Evolutionary conservation across 2,797 vertebrate genomes (phyloP), one percentile per base, ranked within the genome.

Genomic region (Neopelma chrysocephalum): DNA sequence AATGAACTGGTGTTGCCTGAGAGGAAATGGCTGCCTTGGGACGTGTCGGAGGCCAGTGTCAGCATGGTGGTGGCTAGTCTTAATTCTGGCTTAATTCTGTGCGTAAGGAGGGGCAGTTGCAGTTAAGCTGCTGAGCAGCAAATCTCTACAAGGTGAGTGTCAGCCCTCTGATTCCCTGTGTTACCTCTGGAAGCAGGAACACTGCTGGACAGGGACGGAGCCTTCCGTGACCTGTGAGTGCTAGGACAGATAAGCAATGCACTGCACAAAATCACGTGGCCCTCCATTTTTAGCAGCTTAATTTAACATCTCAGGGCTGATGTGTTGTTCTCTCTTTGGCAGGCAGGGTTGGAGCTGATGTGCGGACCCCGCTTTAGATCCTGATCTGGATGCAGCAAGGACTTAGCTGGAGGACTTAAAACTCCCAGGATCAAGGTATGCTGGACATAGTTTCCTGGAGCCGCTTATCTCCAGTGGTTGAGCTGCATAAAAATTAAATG

Each of bases 131-230:
- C 76, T 77, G 77, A 92, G 83, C 86, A 16, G 82, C 60, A 92
- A 93, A 93, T 97, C 96, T 94, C 73, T 66, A 62, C 88, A 96
- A 96, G 94, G 94, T 96, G 93, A 94, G 90, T 34, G 81, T 83
- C 73, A 93, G 82, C 16, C 61, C 31, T 80, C 45, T 45, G 87
- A 51, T 50, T 29, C 47, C 22, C 71, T 82, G 19, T 2, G 8
- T 45, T 73, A 36, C 53, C 34, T 31, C 31, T 56, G 50, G 53
- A 61, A 83, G 62, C 38, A 6, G 0, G 3, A 56, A n/a, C 0
- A 5, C 62, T 15, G 64, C 54, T 0, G 3, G 36, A 23, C 19
- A n/a, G 65, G 10, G 54, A 58, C 1, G 1, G 58, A 81, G 50
- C 65, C 42, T 68, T 54, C 43, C 0, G 1, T 73, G 76, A 65